Evolutionary conservation across 1,140 invertebrate species (phyloP), one percentile per base, ranked within the genome.

Genomic region (Pectinophora gossypiella): DNA sequence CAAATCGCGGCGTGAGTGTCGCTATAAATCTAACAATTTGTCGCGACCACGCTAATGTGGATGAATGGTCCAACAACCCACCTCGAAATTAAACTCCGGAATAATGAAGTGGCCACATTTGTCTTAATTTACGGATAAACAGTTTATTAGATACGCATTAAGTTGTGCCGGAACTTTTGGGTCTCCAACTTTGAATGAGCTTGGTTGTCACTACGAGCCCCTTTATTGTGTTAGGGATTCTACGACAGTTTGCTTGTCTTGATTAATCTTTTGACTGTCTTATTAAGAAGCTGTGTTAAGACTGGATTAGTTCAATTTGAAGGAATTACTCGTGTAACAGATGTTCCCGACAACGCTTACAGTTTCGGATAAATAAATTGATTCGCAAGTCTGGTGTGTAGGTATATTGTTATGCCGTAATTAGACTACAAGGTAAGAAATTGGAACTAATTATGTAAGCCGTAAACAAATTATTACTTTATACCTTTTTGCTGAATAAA

Each of bases 81-180:
- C 38, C 36, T 51, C 38, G 48, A 42, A 51, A 51, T 51, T 51
- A 51, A 51, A 51, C 48, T 40, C 38, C 16, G 20, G 38, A 38
- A 40, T 51, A 51, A 51, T 43, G 48, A 51, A 51, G 48, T 43
- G 48, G 48, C 18, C 7, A 22, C 21, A 51, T 51, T 51, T 51
- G 48, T 51, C 48, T 51, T 35, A 40, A 51, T 51, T 51, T 51
- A 22, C 15, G 48, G 20, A 23, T 42, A 43, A 43, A 42, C 48
- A 18, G 21, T 51, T 27, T 51, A 51, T 51, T 51, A 51, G 48
- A 51, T 42, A 42, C 48, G 40, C 23, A 51, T 51, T 51, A 51
- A 51, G 48, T 51, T 42, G 40, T 51, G 19, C 35, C n/a, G n/a
- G n/a, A 32, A 32, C 27, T 32, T 32, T 32, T 32, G 27, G 9